A percentile compares a stretch with the other conserved stretches of the same genome.
Conservation (phyloP, 2,113 vertebrate species). For the Labrus mixtus region DNA sequence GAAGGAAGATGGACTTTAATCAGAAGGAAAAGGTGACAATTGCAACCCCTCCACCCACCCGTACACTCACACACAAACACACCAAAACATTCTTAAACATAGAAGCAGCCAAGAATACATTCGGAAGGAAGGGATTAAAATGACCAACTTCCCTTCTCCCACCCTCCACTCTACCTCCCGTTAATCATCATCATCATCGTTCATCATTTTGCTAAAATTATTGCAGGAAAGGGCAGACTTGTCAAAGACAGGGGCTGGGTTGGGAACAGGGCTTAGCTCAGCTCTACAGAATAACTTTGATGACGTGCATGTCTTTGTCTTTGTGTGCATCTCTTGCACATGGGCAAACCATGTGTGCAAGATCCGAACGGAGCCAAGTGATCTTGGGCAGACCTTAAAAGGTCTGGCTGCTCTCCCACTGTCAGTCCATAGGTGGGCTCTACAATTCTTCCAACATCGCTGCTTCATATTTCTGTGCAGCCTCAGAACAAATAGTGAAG, state of each 20-base stretch:
- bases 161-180: slow-evolving; percentile 35
- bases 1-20: slow-evolving; percentile 60
- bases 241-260: slow-evolving; percentile 32
- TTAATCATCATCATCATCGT: slow-evolving; percentile 51
- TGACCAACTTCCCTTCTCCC: neutral
- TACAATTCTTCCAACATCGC: slow-evolving; percentile 31
- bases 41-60: slow-evolving; percentile 11
- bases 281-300: slow-evolving; percentile 25
- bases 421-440: slow-evolving; percentile 56
- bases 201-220: slow-evolving; percentile 30
- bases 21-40: slow-evolving; percentile 72
- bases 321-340: slow-evolving; percentile 9
- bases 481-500: slow-evolving; percentile 48
- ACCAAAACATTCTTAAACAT: neutral
- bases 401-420: slow-evolving; percentile 30
- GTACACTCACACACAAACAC: too few species aligned
- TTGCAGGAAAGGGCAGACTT: slow-evolving; percentile 28
- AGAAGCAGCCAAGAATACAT: slow-evolving; percentile 21
- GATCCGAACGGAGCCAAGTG: slow-evolving; percentile 11
- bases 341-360: slow-evolving; percentile 18
- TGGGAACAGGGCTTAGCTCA: slow-evolving; percentile 44
- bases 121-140: slow-evolving; percentile 44
- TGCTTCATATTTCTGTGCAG: slow-evolving; percentile 50
- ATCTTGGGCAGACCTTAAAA: slow-evolving; percentile 41
- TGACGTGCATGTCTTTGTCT: slow-evolving; percentile 27